These are phyloP conservation scores for Dissostichus mawsoni DNA, from an alignment of 2,113 vertebrate species.

Conservation along the genomic window DNA sequence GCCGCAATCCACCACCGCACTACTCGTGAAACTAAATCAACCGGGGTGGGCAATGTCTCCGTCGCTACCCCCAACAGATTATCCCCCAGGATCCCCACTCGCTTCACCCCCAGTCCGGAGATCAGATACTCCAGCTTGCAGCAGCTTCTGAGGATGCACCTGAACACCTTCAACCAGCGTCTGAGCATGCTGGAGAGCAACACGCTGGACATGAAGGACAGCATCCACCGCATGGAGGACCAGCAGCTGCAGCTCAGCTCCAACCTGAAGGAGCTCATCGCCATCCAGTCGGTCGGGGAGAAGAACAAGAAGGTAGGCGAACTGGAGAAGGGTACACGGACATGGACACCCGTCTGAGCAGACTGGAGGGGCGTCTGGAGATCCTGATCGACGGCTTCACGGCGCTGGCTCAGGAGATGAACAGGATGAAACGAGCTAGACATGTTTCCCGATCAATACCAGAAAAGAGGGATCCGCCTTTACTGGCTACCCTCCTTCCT, in stretches of 20 bases:
- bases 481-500: conserved; percentile 20
- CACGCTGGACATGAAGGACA: conserved; percentile 80
- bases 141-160: conserved; percentile 68
- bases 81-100: conserved; percentile 49
- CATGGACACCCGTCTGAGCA: conserved; percentile 72
- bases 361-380: conserved; percentile 76
- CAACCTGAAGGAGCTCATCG: conserved; percentile 68
- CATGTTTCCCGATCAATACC: conserved; percentile 50
- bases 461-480: conserved; percentile 45
- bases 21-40: conserved; percentile 4
- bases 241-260: conserved; percentile 69
- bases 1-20: conserved; percentile 26
- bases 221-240: conserved; percentile 60
- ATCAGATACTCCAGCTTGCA: conserved; percentile 69
- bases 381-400: conserved; percentile 84
- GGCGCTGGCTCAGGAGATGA: conserved; percentile 79
- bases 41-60: background rate
- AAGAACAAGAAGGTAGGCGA: conserved; percentile 60
- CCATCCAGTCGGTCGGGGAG: conserved; percentile 34
- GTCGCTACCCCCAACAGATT: conserved; percentile 31
- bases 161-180: conserved; percentile 81
- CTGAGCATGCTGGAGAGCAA: conserved; percentile 82
- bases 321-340: conserved; percentile 72
- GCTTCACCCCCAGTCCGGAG: conserved; percentile 70
- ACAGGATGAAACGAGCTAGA: conserved; percentile 77